A percentile compares a stretch with the other conserved stretches of the same genome.
Conservation (phyloP, 2,888 invertebrate species). For the Molanna angustata region DNA sequence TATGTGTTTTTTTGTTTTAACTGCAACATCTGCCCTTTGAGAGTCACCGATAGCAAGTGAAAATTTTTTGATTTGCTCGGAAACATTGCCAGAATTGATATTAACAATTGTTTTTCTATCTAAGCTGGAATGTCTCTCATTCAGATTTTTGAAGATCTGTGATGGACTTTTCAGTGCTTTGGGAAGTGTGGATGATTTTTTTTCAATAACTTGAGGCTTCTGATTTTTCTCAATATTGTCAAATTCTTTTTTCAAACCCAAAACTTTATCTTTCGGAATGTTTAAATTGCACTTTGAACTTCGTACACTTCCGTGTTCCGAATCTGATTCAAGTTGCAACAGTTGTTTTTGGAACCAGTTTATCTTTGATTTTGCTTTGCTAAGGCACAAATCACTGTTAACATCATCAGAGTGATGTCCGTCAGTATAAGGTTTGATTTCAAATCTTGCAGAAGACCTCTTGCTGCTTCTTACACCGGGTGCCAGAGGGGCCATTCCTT, state of each 20-base stretch:
- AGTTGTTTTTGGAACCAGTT: conserved; percentile 54
- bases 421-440: conserved; percentile 49
- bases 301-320: conserved; percentile 44
- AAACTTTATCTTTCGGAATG: conserved; percentile 20
- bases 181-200: conserved; percentile 15
- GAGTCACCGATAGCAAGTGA: conserved; percentile 10
- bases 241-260: conserved; percentile 25
- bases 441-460: conserved; percentile 40
- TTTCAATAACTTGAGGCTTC: not conserved
- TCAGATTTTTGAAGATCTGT: not conserved
- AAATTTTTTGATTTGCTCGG: conserved; percentile 51
- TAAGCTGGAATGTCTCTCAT: not conserved
- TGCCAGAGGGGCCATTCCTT: conserved; percentile 27
- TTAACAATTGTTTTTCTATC: conserved; percentile 6
- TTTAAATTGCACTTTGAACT: conserved; percentile 38
- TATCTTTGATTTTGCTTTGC: conserved; percentile 50
- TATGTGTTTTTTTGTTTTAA: too few species aligned
- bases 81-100: conserved; percentile 42
- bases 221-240: conserved; percentile 7
- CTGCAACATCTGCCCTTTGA: not conserved
- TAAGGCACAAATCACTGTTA: conserved; percentile 48
- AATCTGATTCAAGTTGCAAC: conserved; percentile 45
- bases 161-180: conserved; percentile 5
- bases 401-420: conserved; percentile 42
- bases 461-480: conserved; percentile 20